These are phyloP conservation scores for Galago senegalensis DNA, from an alignment of 2,797 vertebrate species.

Conservation along the genomic window DNA sequence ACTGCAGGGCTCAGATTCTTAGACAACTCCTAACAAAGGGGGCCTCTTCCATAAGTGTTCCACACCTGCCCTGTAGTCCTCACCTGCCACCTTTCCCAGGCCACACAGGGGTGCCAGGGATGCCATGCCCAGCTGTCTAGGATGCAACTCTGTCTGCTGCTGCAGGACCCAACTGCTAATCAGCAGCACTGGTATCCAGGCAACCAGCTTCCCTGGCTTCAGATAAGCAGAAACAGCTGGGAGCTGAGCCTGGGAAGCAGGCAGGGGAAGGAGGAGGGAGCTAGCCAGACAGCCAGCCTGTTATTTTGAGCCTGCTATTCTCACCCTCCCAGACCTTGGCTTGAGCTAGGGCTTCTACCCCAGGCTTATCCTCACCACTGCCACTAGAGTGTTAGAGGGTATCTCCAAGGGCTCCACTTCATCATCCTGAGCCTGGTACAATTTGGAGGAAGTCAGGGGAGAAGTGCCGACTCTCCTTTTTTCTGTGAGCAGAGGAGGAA, in stretches of 20 bases:
- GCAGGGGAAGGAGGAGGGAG: slow-evolving; percentile 36
- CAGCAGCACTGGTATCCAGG: slow-evolving; percentile 91
- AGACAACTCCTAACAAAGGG: background rate
- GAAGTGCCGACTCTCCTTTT: background rate
- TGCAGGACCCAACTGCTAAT: slow-evolving; percentile 85
- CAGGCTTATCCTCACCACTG: slow-evolving; percentile 4
- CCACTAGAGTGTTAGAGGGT: background rate
- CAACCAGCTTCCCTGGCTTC: slow-evolving; percentile 90
- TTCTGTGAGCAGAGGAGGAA: background rate
- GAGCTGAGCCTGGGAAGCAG: slow-evolving; percentile 84
- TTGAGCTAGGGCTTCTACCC: background rate
- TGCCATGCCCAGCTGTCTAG: slow-evolving; percentile 69
- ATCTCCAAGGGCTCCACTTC: slow-evolving; percentile 30
- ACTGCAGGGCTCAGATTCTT: background rate
- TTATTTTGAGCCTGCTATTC: slow-evolving; percentile 90
- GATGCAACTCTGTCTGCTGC: slow-evolving; percentile 75
- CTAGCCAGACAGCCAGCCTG: background rate
- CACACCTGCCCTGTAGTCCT: fast-evolving
- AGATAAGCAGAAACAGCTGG: slow-evolving; percentile 89
- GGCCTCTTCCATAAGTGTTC: background rate
- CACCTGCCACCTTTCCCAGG: background rate
- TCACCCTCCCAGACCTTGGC: slow-evolving; percentile 59
- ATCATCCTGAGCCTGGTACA: background rate
- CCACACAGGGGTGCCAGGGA: background rate
- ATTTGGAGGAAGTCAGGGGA: background rate